Evolutionary conservation across 1,140 invertebrate species (phyloP), one percentile per base, ranked within the genome.

Genomic region (Brachionus rubens): DNA sequence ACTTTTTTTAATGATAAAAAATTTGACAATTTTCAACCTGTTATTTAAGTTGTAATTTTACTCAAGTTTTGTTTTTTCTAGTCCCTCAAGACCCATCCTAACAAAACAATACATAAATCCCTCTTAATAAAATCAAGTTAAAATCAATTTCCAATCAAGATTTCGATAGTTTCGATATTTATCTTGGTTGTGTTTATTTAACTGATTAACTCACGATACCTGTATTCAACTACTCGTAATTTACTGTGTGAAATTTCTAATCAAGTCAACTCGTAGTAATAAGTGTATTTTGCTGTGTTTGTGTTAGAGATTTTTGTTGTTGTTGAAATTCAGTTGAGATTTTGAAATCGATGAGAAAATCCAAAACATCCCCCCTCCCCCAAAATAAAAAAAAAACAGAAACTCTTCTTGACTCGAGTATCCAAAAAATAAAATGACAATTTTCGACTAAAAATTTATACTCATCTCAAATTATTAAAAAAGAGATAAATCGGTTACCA

Each of bases 121-220:
- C n/a, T n/a, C n/a, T n/a, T n/a, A n/a, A n/a, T n/a, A n/a, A n/a
- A n/a, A n/a, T n/a, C n/a, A n/a, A n/a, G n/a, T n/a, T n/a, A 19
- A 59, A 59, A 59, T 59, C 54, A 59, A 59, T 33, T 59, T 36
- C n/a, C 36, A 59, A 59, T 59, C 54, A 59, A 59, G 54, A 59
- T 59, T 59, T 36, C 9, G 9, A 5, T 36, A 36, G 9, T 36
- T 36, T 36, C 33, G 33, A 36, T 36, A 36, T 36, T 36, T 36
- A 36, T 36, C 33, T 36, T 59, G 19, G 36, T 6, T 30, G 26
- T 59, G 54, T 59, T 59, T 36, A n/a, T 59, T 59, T 33, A 59
- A 59, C 36, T 36, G 54, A 59, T 59, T 59, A n/a, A 59, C 54
- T 59, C 54, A 59, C 33, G 54, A 59, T 59, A 59, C 54, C 54